These are phyloP conservation scores for Acanthopagrus latus DNA, from an alignment of 2,797 vertebrate species.

Conservation along the genomic window DNA sequence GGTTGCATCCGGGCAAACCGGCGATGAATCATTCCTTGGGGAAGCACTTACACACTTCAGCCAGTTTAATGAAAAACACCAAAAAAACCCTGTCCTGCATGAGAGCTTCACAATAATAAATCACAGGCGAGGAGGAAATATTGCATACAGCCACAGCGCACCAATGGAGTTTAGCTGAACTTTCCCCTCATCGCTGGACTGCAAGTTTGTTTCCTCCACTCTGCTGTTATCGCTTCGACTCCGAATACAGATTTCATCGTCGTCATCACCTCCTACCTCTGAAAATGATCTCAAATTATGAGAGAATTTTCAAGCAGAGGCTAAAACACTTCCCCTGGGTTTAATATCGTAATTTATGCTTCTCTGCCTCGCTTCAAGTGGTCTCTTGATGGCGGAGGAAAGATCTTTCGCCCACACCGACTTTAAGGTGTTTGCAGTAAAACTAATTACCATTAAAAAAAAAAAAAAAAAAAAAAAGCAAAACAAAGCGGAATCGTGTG, in stretches of 20 bases:
- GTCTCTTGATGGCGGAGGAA: constrained; percentile 39
- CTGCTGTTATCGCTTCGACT: constrained; percentile 37
- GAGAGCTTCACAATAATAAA: constrained; percentile 71
- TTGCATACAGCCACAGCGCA: constrained; percentile 37
- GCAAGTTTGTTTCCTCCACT: constrained; percentile 51
- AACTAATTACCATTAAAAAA: constrained; percentile 61
- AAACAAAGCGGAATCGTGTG: background rate
- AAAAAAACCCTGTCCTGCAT: constrained; percentile 68
- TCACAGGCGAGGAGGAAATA: constrained; percentile 56
- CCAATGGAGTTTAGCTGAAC: constrained; percentile 53
- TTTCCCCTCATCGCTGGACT: constrained; percentile 35
- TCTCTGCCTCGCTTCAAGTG: constrained; percentile 53
- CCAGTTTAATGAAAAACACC: constrained; percentile 80
- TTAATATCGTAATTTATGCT: constrained; percentile 35
- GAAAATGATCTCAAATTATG: constrained; percentile 51
- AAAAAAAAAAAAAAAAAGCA: constrained; percentile 31
- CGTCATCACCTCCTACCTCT: constrained; percentile 24
- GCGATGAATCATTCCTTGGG: constrained; percentile 77
- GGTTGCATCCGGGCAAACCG: constrained; percentile 49
- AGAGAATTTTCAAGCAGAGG: constrained; percentile 43
- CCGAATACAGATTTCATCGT: constrained; percentile 28
- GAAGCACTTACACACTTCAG: constrained; percentile 75
- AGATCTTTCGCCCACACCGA: constrained; percentile 20
- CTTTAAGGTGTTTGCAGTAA: constrained; percentile 51
- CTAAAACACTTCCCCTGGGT: constrained; percentile 26